phyloP scores from a whole-genome alignment of 2,113 vertebrate genomes.

The Leuciscus idus region DNA sequence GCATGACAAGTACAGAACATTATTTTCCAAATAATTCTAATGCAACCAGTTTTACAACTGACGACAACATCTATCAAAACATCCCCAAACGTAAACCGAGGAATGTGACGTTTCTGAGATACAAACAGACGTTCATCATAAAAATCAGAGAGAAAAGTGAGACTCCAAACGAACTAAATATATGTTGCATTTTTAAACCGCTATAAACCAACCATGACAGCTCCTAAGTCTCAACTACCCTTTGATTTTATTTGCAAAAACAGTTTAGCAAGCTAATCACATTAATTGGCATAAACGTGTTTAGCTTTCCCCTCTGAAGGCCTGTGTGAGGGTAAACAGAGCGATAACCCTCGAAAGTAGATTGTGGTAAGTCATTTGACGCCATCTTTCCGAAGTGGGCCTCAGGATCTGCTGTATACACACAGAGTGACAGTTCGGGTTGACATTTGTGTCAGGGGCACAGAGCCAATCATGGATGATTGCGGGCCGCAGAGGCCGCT shows the following conservation, averaged over 20 bases:
- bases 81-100: not conserved
- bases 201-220: constrained; percentile 19
- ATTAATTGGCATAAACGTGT: constrained; percentile 75
- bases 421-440: constrained; percentile 69
- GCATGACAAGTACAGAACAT: not conserved
- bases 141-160: not conserved
- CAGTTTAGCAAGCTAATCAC: constrained; percentile 74
- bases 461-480: constrained; percentile 76
- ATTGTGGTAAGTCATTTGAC: constrained; percentile 54
- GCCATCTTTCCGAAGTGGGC: constrained; percentile 52
- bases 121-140: not conserved
- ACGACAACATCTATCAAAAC: constrained; percentile 9
- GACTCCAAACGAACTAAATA: constrained; percentile 22
- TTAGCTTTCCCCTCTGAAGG: constrained; percentile 71
- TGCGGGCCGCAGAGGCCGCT: constrained; percentile 62
- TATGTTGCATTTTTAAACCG: not conserved
- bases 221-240: constrained; percentile 35
- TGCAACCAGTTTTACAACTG: not conserved
- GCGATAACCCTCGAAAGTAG: constrained; percentile 51
- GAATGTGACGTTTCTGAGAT: constrained; percentile 30
- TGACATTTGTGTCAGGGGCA: constrained; percentile 71
- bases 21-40: constrained; percentile 29
- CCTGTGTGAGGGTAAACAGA: constrained; percentile 55
- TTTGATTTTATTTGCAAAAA: constrained; percentile 73
- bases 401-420: constrained; percentile 66